Base-by-base conservation (phyloP, 2,888 invertebrate species). In the Diogma glabrata region DNA sequence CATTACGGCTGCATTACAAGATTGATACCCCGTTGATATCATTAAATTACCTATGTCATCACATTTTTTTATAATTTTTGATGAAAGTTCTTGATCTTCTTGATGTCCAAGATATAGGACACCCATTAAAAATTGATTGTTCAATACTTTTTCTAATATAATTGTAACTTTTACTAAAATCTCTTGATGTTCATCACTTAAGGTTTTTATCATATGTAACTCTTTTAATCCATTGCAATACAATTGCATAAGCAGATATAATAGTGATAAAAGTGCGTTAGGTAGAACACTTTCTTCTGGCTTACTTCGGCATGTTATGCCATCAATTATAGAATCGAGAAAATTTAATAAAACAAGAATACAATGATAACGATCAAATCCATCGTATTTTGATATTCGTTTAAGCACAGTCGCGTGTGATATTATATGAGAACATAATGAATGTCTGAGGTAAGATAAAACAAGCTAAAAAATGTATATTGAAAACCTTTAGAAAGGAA, bases 371-470 rank as follows among this genome's bases (percentile, higher is more conserved):
- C 92, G 90, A 53, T 84, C 82, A 62, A 85, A 83, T 48, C 89
- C 85, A 59, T 89, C 88, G 68, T 90, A 93, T 69, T 89, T 88
- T 49, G 90, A 84, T 54, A 95, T 85, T 61, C 90, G 81, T 62
- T 86, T 86, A 23, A 94, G 68, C 0, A 92, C 92, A 4, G 93
- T 89, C 6, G 89, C 88, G 65, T 91, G 90, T 0, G 93, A 92
- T 1, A 95, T 89, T 56, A 94, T 71, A 70, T 93, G 91, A 6
- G 91, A 86, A 58, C 89, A 88, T 50, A 94, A 69, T 2, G 92
- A 92, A 72, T 95, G 94, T 66, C 87, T 88, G 54, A 96, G 73
- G 67, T 95, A 96, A 12, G 92, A 91, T 57, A 96, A 74, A 33
- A 94, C 87, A 57, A 95, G 72, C 65, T 87, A 81, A 3, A 51